Percentiles rank a stretch among this genome's conserved stretches.
Evolutionary conservation across 2,888 invertebrate genomes (phyloP).

Genomic region (Drosophila cognata): DNA sequence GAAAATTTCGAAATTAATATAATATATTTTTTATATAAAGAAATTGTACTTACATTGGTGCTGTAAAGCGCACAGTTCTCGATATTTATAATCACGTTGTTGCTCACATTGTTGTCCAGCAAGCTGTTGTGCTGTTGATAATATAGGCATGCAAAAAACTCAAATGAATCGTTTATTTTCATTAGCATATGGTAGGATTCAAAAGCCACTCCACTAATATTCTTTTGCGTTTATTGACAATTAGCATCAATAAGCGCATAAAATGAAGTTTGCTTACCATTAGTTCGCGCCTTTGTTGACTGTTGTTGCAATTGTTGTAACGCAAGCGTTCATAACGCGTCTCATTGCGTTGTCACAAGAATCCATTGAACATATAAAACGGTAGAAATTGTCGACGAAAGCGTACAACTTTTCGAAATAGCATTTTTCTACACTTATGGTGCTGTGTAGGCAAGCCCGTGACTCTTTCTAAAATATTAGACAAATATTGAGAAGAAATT

Average conservation of each 20-base stretch:
- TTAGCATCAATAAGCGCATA: no score
- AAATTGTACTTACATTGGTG: slow-evolving; percentile 53
- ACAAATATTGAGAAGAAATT: not conserved
- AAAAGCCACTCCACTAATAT: slow-evolving; percentile 16
- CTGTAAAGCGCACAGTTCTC: slow-evolving; percentile 65
- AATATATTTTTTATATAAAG: not conserved
- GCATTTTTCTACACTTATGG: slow-evolving; percentile 45
- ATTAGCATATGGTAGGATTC: not conserved
- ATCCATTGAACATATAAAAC: slow-evolving; percentile 74
- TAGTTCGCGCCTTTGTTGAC: slow-evolving; percentile 52
- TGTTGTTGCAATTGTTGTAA: slow-evolving; percentile 59
- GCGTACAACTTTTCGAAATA: slow-evolving; percentile 69
- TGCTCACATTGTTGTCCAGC: slow-evolving; percentile 67
- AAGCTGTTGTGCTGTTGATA: slow-evolving; percentile 58
- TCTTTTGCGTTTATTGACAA: slow-evolving; percentile 30
- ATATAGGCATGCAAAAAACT: not conserved
- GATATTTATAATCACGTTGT: slow-evolving; percentile 71
- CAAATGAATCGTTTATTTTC: not conserved
- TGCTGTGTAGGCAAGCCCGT: slow-evolving; percentile 24
- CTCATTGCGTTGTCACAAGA: slow-evolving; percentile 75
- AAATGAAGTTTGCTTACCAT: slow-evolving; percentile 48
- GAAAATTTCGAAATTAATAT: slow-evolving; percentile 1
- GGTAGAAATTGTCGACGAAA: slow-evolving; percentile 72
- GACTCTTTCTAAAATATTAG: not conserved
- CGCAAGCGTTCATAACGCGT: slow-evolving; percentile 72